Base-by-base conservation (phyloP, 2,113 vertebrate genomes). In the Sterna hirundo region DNA sequence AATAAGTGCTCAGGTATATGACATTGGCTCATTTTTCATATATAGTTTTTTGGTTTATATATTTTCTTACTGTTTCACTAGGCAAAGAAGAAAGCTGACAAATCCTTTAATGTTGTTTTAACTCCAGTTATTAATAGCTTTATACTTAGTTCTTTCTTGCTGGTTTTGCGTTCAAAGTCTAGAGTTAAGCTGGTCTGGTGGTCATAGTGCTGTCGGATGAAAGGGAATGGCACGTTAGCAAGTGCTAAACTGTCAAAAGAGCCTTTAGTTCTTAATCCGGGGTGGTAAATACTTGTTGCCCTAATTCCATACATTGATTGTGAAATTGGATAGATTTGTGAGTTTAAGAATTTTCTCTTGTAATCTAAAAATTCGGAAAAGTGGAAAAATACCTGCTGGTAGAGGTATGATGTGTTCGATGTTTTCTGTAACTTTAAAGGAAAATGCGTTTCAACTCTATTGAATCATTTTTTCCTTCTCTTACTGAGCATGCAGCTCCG, bases 321-420 rank as follows among this genome's bases (percentile, higher is more conserved):
- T 46, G 27, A 34, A 77, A n/a, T 27, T 68, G 13, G 44, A 25
- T n/a, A 64, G 11, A 2, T 95, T 60, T 83, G 44, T n/a, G 44
- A 83, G 23, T 82, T 64, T 11, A 34, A 55, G 47, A 26, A 25
- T 72, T 74, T 89, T 66, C 61, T 57, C 29, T 72, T 30, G 11
- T 9, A 72, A 80, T 49, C 5, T 80, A 22, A 60, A 82, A 61
- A 18, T 17, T 44, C 29, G 44, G 36, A 71, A 58, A 23, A 4
- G 5, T 3, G 5, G 16, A 5, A 29, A 36, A 32, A 49, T 4
- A 19, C 7, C 0, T 10, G 13, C 17, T 52, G 38, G 8, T 14
- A 6, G 32, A 36, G 29, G 13, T 12, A 5, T 10, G 72, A 13
- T 0, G 0, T 52, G 22, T 23, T 27, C 1, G 2, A 5, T 16